Evolutionary conservation across 2,113 vertebrate species (phyloP).

Genomic region (Chloebia gouldiae): DNA sequence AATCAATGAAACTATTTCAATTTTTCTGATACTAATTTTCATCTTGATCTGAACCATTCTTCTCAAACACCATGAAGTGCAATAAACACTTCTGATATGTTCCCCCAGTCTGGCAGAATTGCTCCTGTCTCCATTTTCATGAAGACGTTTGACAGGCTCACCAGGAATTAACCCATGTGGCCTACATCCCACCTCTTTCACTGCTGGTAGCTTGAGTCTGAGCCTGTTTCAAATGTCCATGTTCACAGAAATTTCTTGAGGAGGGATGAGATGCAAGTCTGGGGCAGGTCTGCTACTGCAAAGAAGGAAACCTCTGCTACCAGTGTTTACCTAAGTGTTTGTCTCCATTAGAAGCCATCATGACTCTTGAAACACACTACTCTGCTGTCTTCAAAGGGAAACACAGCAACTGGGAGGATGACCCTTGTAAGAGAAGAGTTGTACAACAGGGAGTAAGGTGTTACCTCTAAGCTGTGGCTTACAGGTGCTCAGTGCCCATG

Average conservation of each 20-base stretch:
- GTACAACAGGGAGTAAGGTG: not conserved
- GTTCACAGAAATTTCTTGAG: not conserved
- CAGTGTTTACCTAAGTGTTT: not conserved
- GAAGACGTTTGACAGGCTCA: not conserved
- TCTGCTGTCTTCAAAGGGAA: not conserved
- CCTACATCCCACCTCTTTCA: not conserved
- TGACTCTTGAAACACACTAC: not conserved
- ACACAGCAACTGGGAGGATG: accelerated
- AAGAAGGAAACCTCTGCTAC: not conserved
- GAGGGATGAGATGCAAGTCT: not conserved
- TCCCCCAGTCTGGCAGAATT: not conserved
- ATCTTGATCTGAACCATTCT: not conserved
- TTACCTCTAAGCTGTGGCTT: not conserved
- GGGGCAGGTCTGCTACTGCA: not conserved
- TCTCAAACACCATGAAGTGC: not conserved
- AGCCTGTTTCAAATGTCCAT: not conserved
- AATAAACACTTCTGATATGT: not conserved
- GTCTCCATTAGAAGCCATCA: not conserved
- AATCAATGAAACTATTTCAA: not conserved
- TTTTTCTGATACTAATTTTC: not conserved
- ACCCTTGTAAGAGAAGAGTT: not conserved
- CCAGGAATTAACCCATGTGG: accelerated
- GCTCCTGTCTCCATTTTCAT: not conserved
- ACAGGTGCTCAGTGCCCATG: not conserved
- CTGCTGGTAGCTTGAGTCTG: not conserved